phyloP scores from a whole-genome alignment of 2,888 invertebrate species.

The Agrenia bidenticulata region DNA sequence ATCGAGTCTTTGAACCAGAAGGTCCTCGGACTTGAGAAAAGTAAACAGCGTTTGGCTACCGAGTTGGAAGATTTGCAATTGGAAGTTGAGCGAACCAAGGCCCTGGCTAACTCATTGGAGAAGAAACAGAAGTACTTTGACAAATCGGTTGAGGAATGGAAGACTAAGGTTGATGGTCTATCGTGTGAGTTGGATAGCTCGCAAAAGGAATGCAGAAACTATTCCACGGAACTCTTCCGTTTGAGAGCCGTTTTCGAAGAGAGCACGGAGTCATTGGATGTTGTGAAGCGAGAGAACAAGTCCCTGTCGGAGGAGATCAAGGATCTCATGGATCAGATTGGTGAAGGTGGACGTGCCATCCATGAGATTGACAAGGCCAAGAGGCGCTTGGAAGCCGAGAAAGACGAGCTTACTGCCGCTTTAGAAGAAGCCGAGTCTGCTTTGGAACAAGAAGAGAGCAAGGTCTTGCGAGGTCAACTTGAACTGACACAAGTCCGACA shows the following conservation, averaged over 20 bases:
- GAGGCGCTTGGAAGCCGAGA: slow-evolving; percentile 97
- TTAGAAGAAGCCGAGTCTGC: slow-evolving; percentile 99
- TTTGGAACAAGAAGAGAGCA: slow-evolving; percentile 99
- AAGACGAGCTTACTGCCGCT: slow-evolving; percentile 93
- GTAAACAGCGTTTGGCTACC: slow-evolving; percentile 92
- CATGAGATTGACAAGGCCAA: slow-evolving; percentile 99
- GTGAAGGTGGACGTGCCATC: slow-evolving; percentile 94
- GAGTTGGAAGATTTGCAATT: slow-evolving; percentile 97
- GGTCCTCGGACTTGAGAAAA: slow-evolving; percentile 95
- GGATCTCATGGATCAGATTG: slow-evolving; percentile 98
- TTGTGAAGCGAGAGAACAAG: slow-evolving; percentile 98
- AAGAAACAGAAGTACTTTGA: slow-evolving; percentile 99
- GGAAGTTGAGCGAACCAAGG: slow-evolving; percentile 95
- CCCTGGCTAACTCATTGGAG: slow-evolving; percentile 93
- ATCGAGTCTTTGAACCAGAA: slow-evolving; percentile 97
- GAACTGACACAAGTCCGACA: slow-evolving; percentile 78
- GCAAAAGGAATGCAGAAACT: slow-evolving; percentile 99
- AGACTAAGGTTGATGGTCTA: slow-evolving; percentile 96
- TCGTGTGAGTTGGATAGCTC: slow-evolving; percentile 96
- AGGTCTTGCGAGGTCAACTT: slow-evolving; percentile 92
- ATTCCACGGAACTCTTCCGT: slow-evolving; percentile 98
- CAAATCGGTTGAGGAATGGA: slow-evolving; percentile 99
- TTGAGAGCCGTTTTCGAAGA: slow-evolving; percentile 95
- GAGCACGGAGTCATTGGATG: slow-evolving; percentile 95
- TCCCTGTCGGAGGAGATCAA: slow-evolving; percentile 98